A percentile compares a stretch with the other conserved stretches of the same genome.
These are phyloP conservation scores for Pelusios castaneus DNA, from an alignment of 2,113 vertebrate species.

Conservation along the genomic window DNA sequence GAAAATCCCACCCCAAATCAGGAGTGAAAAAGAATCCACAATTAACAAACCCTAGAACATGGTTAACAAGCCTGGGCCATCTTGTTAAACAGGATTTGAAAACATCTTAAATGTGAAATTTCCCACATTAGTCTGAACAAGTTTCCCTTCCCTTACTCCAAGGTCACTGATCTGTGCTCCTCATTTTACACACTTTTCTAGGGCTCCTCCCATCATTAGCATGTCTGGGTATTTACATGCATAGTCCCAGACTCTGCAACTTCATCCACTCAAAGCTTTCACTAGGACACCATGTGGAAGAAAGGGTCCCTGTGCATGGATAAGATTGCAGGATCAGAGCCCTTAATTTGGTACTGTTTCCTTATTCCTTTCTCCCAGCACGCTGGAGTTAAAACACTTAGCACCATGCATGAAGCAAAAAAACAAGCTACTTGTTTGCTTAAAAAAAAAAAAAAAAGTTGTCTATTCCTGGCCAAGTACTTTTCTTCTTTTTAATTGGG, in stretches of 20 bases:
- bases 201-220: background rate
- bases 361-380: background rate
- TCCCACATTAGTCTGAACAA: background rate
- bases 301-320: background rate
- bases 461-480: background rate
- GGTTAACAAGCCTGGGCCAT: background rate
- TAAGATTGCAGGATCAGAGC: background rate
- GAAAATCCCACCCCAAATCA: background rate
- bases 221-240: background rate
- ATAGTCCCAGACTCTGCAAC: background rate
- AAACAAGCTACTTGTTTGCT: background rate
- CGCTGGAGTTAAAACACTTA: slow-evolving; percentile 15
- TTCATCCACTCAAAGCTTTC: background rate
- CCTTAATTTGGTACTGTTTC: background rate
- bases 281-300: background rate
- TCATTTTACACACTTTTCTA: background rate
- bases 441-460: background rate
- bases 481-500: background rate
- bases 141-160: background rate
- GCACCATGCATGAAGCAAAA: background rate
- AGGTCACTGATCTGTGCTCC: background rate
- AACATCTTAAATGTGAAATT: background rate
- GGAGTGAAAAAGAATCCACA: background rate
- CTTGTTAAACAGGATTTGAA: background rate
- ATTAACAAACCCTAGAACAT: background rate